Evolutionary conservation across 2,797 vertebrate species (phyloP), one percentile per base, ranked within the genome.

Genomic region (Synanceia verrucosa): DNA sequence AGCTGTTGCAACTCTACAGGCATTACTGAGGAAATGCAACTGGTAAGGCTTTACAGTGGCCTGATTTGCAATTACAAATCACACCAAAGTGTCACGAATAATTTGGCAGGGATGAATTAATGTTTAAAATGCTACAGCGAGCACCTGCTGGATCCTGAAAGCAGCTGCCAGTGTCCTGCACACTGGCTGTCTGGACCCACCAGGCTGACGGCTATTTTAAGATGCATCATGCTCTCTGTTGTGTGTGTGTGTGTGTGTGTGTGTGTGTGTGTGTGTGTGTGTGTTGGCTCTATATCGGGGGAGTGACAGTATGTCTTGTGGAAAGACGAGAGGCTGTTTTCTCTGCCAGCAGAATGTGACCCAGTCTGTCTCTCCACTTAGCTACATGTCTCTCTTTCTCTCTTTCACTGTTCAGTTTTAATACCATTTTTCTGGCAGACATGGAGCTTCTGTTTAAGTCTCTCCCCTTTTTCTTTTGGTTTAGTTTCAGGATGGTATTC

Each of bases 331-430:
- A 78, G 41, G 73, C 52, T 13, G 46, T 61, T 73, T 60, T 55
- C 77, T 69, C 47, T 75, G 77, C 64, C 84, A 61, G 62, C 51
- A 61, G 58, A 81, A 71, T 21, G 44, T 60, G 60, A 79, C 61
- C 63, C 64, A 48, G 73, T 73, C 67, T 57, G 63, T 44, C 14
- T 66, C 58, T 39, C 33, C 26, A 9, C 67, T 68, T 29, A 44
- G 60, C 61, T 37, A 14, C 16, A 46, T 5, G 47, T 13, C 31
- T 56, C 21, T 33, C 36, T 18, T 24, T 68, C 19, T 52, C 60
- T 26, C 16, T 33, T 23, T 50, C 37, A 1, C 14, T 3, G 3
- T 18, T 53, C 18, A 46, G 1, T 64, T 37, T 48, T 21, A 13
- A 56, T 11, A 4, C 3, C 26, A 19, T 31, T 24, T 37, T 5